Evolutionary conservation across 2,113 vertebrate species (phyloP).

Genomic region (Cariama cristata): DNA sequence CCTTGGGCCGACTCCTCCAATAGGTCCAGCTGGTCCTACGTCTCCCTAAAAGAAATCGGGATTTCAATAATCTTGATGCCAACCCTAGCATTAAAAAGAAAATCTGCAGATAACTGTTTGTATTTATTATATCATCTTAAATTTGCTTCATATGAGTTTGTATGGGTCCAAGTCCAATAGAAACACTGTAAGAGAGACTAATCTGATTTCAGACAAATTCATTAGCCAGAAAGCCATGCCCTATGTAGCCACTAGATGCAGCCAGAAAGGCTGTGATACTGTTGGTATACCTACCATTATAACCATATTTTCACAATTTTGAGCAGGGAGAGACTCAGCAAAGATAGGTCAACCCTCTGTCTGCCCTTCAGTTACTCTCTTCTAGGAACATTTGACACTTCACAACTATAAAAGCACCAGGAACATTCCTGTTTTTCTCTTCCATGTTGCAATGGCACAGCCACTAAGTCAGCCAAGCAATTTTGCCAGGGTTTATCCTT

Average conservation of each 20-base stretch:
- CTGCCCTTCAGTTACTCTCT: not conserved
- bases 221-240: not conserved
- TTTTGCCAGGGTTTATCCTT: not conserved
- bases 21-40: constrained; percentile 88
- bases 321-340: not conserved
- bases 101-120: not conserved
- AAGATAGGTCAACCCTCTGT: not conserved
- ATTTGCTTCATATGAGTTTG: not conserved
- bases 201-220: not conserved
- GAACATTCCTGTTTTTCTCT: not conserved
- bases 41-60: constrained; percentile 86
- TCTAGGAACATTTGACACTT: not conserved
- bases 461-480: not conserved
- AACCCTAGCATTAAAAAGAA: not conserved
- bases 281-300: not conserved
- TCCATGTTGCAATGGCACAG: not conserved
- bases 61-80: not conserved
- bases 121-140: not conserved
- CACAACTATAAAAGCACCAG: not conserved
- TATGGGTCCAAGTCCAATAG: not conserved
- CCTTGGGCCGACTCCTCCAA: constrained; percentile 83
- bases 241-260: not conserved
- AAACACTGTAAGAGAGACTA: not conserved
- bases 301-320: not conserved
- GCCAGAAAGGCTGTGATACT: not conserved